Evolutionary conservation across 30 jellyfish, hydroid and myxozoan genomes (phyloP).

Genomic region (Pseudorhiza aurosa): DNA sequence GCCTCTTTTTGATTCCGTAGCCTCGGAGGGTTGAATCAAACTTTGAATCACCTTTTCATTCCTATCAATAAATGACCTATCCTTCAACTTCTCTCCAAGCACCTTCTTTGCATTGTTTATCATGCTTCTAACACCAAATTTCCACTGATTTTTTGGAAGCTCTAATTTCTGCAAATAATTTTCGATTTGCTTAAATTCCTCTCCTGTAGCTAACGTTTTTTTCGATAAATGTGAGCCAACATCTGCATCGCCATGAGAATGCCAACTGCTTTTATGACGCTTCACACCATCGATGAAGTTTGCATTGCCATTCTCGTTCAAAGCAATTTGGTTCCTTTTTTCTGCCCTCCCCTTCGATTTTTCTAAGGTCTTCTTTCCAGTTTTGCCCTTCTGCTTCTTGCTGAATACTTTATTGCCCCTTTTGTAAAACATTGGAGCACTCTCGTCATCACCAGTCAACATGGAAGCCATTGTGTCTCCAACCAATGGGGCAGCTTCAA

Average conservation of each 20-base stretch:
- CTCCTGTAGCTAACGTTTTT: conserved; percentile 5
- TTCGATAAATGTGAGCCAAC: neutral
- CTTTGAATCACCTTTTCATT: conserved; percentile 27
- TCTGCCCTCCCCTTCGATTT: neutral
- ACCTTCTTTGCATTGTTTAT: conserved; percentile 14
- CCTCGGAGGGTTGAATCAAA: conserved; percentile 23
- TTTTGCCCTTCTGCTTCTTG: neutral
- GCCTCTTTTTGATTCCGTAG: conserved; percentile 11
- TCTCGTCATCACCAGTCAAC: conserved; percentile 27
- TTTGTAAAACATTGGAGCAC: conserved; percentile 35
- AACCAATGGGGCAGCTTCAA: conserved; percentile 55
- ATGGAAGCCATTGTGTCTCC: conserved; percentile 51
- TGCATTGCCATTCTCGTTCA: neutral
- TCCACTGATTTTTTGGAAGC: conserved; percentile 15
- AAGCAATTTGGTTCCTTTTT: neutral
- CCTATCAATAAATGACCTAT: neutral
- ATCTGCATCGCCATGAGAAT: conserved; percentile 8
- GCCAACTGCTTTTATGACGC: conserved; percentile 30
- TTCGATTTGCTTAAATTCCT: neutral
- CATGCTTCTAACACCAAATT: conserved; percentile 22
- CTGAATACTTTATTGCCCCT: conserved; percentile 18
- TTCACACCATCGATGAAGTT: neutral
- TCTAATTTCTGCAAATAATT: conserved; percentile 15
- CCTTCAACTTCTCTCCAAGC: neutral
- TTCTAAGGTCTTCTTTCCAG: neutral